These are phyloP conservation scores for Cyrtorhinus lividipennis DNA, from an alignment of 1,140 invertebrate species.

Conservation along the genomic window DNA sequence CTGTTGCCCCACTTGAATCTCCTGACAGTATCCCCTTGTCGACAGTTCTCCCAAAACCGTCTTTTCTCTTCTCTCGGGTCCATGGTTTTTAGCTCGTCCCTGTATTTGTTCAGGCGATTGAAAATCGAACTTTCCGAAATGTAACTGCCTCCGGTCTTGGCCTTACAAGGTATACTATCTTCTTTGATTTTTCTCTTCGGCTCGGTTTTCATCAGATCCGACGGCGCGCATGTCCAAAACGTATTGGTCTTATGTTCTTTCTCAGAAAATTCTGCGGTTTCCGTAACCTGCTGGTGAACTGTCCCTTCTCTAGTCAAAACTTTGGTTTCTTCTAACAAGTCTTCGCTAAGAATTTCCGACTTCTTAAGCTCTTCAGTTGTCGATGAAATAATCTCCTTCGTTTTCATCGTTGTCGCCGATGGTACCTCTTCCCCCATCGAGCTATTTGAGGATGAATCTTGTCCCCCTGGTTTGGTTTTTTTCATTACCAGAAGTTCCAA, in stretches of 20 bases:
- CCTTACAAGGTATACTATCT: neutral
- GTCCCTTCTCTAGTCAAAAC: neutral
- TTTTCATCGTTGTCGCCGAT: neutral
- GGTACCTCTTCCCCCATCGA: neutral
- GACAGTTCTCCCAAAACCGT: constrained; percentile 11
- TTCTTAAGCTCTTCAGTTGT: neutral
- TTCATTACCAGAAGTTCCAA: constrained; percentile 14
- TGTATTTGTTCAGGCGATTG: constrained; percentile 6
- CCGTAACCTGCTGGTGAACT: neutral
- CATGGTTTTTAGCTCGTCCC: neutral
- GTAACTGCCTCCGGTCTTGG: neutral
- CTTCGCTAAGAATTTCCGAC: neutral
- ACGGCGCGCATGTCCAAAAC: neutral
- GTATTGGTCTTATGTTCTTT: neutral
- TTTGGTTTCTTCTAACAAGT: neutral
- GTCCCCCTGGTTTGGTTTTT: too few species aligned
- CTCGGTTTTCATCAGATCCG: neutral
- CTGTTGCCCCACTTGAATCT: constrained; percentile 15
- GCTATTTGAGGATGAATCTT: too few species aligned
- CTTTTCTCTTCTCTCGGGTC: constrained; percentile 15
- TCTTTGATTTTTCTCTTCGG: neutral
- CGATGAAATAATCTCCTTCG: neutral
- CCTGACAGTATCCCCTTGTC: neutral
- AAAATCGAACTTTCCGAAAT: constrained; percentile 1
- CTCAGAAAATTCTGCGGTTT: neutral